Base-by-base conservation (phyloP, 1,140 invertebrate genomes). In the Drosophila mauritiana region DNA sequence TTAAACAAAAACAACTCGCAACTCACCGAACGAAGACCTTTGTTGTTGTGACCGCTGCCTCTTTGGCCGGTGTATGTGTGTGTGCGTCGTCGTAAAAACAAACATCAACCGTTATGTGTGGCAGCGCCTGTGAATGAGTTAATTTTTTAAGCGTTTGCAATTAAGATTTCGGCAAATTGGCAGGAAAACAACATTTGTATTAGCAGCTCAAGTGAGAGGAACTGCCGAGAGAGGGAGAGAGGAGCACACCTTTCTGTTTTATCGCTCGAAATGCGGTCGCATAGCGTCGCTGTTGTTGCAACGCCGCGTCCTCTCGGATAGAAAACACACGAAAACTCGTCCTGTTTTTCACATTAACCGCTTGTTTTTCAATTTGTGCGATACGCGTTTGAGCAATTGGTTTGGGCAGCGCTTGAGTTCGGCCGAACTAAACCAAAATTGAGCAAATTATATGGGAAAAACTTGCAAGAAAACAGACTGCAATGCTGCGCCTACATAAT, bases 361-460 rank as follows among this genome's bases (percentile, higher is more conserved):
- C 53, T 8, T 51, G 25, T 36, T 17, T 17, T 57, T 39, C 8
- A 27, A n/a, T 15, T 31, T 36, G 22, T 31, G 27, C 17, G 42
- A 4, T 55, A 34, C 43, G 25, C n/a, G 36, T 20, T 54, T 64
- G 56, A 63, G 61, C 51, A 70, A 73, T 49, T 70, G 10, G 39
- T 20, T 58, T 13, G 27, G 42, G 56, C 27, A 53, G 56, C 43
- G 49, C 61, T 72, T 43, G 49, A 61, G 55, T 15, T 58, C 37
- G 39, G 40, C n/a, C 51, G 42, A 48, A 76, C 34, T 37, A 81
- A 79, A 72, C 43, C 36, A 72, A 79, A 64, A 72, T 80, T 69
- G 45, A 83, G 57, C 51, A 88, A 83, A 82, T 77, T 54, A 88
- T 59, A 83, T 49, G 62, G 62, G 46, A 68, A 86, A 86, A 88